Percentiles rank a stretch among this genome's conserved stretches.
phyloP scores from a whole-genome alignment of 2,797 vertebrate genomes.

The Coregonus sp. region DNA sequence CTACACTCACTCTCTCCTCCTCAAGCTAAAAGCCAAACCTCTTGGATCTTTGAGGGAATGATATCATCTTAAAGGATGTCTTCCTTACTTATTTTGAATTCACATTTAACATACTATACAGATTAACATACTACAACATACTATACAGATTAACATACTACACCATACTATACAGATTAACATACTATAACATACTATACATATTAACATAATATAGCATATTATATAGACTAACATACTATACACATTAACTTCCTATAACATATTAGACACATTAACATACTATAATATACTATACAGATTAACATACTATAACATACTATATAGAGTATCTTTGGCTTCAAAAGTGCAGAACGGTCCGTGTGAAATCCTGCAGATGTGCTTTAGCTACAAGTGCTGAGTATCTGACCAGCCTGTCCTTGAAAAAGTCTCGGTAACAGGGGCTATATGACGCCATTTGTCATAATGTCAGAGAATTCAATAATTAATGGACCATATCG shows the following conservation, averaged over 20 bases:
- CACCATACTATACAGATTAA: no score
- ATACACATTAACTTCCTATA: no score
- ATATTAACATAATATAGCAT: no score
- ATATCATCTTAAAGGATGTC: background rate
- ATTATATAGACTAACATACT: no score
- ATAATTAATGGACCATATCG: slow-evolving; percentile 81
- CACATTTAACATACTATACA: slow-evolving; percentile 22
- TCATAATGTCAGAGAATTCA: slow-evolving; percentile 79
- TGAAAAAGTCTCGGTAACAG: slow-evolving; percentile 57
- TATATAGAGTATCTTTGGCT: background rate
- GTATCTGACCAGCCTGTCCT: slow-evolving; percentile 62
- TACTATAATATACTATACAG: no score
- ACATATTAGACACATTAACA: no score
- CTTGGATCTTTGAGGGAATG: background rate
- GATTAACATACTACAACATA: no score
- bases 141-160: no score
- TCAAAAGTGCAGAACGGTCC: slow-evolving; percentile 15
- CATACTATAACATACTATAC: no score
- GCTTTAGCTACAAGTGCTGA: slow-evolving; percentile 65
- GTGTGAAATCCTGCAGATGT: slow-evolving; percentile 60
- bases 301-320: no score
- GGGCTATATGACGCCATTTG: slow-evolving; percentile 75
- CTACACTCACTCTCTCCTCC: slow-evolving; percentile 7
- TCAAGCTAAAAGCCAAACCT: background rate
- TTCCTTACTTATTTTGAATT: slow-evolving; percentile 33